A percentile compares a stretch with the other conserved stretches of the same genome.
Conservation (phyloP, 2,797 vertebrate species). For the Corythornis leucogaster region DNA sequence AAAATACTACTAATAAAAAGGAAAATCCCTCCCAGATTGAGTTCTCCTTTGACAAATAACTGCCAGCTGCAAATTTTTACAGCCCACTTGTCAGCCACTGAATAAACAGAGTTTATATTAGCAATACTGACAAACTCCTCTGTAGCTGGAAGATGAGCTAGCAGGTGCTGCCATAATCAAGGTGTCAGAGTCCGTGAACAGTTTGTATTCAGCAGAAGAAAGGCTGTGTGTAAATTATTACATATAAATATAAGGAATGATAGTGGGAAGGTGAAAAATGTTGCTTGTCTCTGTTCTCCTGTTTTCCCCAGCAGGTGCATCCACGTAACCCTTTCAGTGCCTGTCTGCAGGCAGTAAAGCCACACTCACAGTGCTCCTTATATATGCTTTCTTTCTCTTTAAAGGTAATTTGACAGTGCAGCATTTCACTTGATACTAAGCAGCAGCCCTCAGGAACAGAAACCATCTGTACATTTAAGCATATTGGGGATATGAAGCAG, state of each 20-base stretch:
- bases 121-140: constrained; percentile 41
- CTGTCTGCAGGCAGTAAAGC: neutral
- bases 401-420: neutral
- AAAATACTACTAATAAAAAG: constrained; percentile 58
- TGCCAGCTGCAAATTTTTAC: constrained; percentile 60
- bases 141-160: constrained; percentile 38
- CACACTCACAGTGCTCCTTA: neutral
- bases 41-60: constrained; percentile 53
- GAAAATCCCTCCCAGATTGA: constrained; percentile 22
- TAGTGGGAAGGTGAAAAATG: constrained; percentile 23
- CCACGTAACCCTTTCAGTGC: constrained; percentile 1
- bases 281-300: constrained; percentile 11
- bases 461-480: neutral
- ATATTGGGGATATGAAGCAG: neutral
- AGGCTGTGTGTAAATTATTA: constrained; percentile 23
- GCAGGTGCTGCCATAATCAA: constrained; percentile 58
- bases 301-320: constrained; percentile 6
- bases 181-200: constrained; percentile 28
- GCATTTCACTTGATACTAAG: neutral
- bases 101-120: constrained; percentile 47
- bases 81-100: constrained; percentile 43
- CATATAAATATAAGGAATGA: constrained; percentile 29
- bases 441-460: constrained; percentile 2
- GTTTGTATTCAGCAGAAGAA: constrained; percentile 37
- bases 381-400: neutral